Base-by-base conservation (phyloP, 2,888 invertebrate species). In the Apantesis nais region DNA sequence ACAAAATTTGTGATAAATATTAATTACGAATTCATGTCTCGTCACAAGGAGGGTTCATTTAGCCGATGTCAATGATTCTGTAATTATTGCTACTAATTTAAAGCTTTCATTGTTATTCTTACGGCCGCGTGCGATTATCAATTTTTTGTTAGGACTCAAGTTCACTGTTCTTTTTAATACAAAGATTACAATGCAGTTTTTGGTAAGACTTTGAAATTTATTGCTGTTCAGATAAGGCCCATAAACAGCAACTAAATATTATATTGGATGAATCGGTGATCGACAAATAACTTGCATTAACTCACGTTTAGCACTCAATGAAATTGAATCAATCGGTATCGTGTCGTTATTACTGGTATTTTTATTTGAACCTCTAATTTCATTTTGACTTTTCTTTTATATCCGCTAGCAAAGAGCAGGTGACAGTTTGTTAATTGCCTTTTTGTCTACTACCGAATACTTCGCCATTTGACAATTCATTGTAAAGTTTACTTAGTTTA, bases 221-320 rank as follows among this genome's bases (percentile, higher is more conserved):
- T 73, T 68, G 76, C 78, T 67, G 72, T 80, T 63, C 72, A 64
- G 73, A 81, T 91, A 93, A 87, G 89, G 82, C 76, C 74, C 80
- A 85, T 75, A 78, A 73, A 78, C 73, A 70, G 67, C 70, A 78
- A 78, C 83, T 83, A 79, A 79, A 77, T 76, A 85, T 85, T 84
- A 82, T 76, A 77, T 86, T 79, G 77, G 78, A 83, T 82, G 85
- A 88, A 88, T 86, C 86, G 85, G 87, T 88, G 90, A 86, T 87
- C 85, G 85, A 86, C 89, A 86, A 87, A 85, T 83, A 85, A 83
- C 82, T 78, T 77, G 88, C 94, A 92, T 92, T 90, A 90, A 88
- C 90, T 93, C 94, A 94, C 94, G 94, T 94, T 91, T 93, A 86
- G 85, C 90, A 84, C 89, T 94, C 93, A 93, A 92, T 93, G 92